Percentiles rank a stretch among this genome's conserved stretches.
Conservation (phyloP, 2,113 vertebrate species). For the Tachycineta bicolor region DNA sequence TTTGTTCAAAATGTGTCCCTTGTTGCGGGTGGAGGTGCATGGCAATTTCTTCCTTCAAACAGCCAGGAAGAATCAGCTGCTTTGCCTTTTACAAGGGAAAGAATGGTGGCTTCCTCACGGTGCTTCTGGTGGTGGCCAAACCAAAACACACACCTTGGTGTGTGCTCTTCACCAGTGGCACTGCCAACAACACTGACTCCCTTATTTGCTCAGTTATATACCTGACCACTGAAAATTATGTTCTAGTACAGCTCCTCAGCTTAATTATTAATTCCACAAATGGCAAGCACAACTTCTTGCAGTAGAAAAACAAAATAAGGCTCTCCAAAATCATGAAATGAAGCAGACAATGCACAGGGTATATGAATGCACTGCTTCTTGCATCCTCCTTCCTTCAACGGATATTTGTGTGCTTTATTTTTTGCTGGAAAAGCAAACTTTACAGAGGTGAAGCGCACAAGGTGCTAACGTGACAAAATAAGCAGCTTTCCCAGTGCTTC, state of each 20-base stretch:
- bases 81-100: background rate
- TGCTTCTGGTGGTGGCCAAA: background rate
- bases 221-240: background rate
- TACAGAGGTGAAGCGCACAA: background rate
- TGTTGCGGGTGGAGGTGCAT: background rate
- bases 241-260: background rate
- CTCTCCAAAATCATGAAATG: background rate
- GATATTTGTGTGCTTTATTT: background rate
- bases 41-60: background rate
- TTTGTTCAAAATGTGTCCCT: background rate
- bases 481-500: background rate
- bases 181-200: background rate
- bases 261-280: background rate
- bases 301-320: background rate
- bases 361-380: background rate
- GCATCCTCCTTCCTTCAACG: background rate
- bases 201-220: background rate
- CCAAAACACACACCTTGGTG: background rate
- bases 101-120: accelerated
- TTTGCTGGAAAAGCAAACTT: background rate
- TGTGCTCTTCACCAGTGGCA: accelerated
- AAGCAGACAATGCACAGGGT: accelerated
- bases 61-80: background rate
- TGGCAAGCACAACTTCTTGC: background rate
- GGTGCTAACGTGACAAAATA: background rate